Conservation (phyloP, 2,797 vertebrate species). For the Cottoperca gobio region DNA sequence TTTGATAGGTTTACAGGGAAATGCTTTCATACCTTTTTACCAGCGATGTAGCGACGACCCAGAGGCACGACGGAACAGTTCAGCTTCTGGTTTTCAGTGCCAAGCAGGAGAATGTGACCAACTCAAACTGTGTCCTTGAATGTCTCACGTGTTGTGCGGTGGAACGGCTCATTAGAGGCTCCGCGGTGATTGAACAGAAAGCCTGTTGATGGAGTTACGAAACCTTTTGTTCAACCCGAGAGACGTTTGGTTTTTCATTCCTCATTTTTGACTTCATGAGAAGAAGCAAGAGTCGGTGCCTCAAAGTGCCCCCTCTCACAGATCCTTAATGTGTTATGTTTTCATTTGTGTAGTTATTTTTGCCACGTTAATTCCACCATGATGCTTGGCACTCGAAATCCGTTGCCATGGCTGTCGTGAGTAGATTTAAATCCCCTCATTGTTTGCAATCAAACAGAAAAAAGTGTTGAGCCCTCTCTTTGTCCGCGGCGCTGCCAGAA, state of each 20-base stretch:
- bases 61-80: slow-evolving; percentile 3
- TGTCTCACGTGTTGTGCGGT: neutral
- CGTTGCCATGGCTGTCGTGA: slow-evolving; percentile 75
- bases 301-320: slow-evolving; percentile 6
- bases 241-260: neutral
- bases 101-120: slow-evolving; percentile 51
- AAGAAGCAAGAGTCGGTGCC: slow-evolving; percentile 49
- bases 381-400: slow-evolving; percentile 64
- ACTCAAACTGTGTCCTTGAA: slow-evolving; percentile 53
- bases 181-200: neutral
- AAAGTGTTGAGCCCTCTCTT: slow-evolving; percentile 68
- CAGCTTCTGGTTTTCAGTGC: slow-evolving; percentile 46
- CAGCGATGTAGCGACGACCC: slow-evolving; percentile 47
- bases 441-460: slow-evolving; percentile 76
- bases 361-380: slow-evolving; percentile 42
- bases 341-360: slow-evolving; percentile 26
- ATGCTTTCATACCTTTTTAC: slow-evolving; percentile 38
- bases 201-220: slow-evolving; percentile 9
- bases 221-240: slow-evolving; percentile 1
- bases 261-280: slow-evolving; percentile 17
- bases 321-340: neutral
- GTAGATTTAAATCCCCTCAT: slow-evolving; percentile 77
- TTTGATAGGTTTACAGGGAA: slow-evolving; percentile 37
- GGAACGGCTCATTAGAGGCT: slow-evolving; percentile 12
- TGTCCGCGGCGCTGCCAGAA: slow-evolving; percentile 70